Percentiles rank a stretch among this genome's conserved stretches.
phyloP scores from a whole-genome alignment of 2,113 vertebrate genomes.

The Notiomystis cincta region DNA sequence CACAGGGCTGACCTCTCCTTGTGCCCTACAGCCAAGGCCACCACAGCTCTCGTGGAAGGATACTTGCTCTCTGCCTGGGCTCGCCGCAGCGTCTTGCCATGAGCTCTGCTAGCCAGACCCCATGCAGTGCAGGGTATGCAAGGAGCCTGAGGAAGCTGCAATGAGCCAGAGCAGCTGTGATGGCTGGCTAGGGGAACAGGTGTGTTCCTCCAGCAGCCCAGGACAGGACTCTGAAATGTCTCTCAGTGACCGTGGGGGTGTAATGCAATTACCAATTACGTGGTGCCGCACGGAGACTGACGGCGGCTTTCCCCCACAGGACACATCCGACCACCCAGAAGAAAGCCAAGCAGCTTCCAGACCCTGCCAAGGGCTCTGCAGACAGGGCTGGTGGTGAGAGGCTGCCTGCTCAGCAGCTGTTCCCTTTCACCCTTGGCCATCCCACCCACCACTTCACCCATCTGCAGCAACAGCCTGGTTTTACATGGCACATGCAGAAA shows the following conservation, averaged over 20 bases:
- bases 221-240: neutral
- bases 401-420: conserved; percentile 18
- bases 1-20: neutral
- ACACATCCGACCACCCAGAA: neutral
- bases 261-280: neutral
- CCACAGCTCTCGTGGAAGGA: fast-evolving
- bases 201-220: neutral
- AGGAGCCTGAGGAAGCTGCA: neutral
- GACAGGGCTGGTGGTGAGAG: neutral
- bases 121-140: fast-evolving
- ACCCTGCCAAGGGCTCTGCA: neutral
- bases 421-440: neutral
- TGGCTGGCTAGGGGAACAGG: neutral
- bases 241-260: neutral
- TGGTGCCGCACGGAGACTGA: fast-evolving
- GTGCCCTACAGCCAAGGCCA: fast-evolving
- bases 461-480: neutral
- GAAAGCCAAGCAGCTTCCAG: neutral
- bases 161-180: neutral
- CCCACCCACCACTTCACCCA: neutral
- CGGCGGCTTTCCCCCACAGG: neutral
- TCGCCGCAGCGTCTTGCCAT: fast-evolving
- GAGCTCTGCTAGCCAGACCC: neutral
- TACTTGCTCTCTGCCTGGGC: fast-evolving
- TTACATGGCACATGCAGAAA: neutral